Conservation (phyloP, 1,140 invertebrate species). For the Calliopsis andreniformis region DNA sequence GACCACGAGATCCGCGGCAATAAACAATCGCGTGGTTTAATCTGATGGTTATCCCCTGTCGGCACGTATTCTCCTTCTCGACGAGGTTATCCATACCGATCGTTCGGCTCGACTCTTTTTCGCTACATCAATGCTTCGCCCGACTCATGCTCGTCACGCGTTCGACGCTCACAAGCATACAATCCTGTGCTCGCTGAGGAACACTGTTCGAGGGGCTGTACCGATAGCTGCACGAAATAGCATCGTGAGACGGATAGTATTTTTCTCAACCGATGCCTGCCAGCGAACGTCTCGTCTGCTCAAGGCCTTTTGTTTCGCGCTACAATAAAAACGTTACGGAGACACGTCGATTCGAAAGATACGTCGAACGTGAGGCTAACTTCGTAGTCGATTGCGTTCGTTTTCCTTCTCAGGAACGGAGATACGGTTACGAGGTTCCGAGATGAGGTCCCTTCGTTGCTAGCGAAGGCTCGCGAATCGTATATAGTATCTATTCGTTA, state of each 20-base stretch:
- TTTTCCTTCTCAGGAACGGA: not conserved
- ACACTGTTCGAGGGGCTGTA: conserved; percentile 4
- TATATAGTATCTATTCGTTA: no score
- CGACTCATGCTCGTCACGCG: conserved; percentile 41
- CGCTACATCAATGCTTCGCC: conserved; percentile 27
- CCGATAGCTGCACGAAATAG: conserved; percentile 9
- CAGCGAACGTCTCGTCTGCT: conserved; percentile 3
- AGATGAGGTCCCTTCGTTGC: no score
- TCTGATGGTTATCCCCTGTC: not conserved
- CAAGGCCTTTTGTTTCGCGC: conserved; percentile 17
- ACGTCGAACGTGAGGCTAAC: not conserved
- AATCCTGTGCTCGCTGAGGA: not conserved
- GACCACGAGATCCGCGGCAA: not conserved
- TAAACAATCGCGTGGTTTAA: not conserved
- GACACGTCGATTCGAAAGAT: conserved; percentile 24
- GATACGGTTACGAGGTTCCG: no score
- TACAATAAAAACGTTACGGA: conserved; percentile 21
- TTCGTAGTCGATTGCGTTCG: not conserved
- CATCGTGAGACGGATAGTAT: not conserved
- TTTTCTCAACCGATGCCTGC: not conserved
- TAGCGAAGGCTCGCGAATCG: no score
- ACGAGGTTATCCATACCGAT: conserved; percentile 16
- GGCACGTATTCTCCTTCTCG: conserved; percentile 12
- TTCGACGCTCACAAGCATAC: conserved; percentile 17
- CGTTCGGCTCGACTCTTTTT: conserved; percentile 28